Base-by-base conservation (phyloP, 2,888 invertebrate species). In the Drosophila vallismaia region DNA sequence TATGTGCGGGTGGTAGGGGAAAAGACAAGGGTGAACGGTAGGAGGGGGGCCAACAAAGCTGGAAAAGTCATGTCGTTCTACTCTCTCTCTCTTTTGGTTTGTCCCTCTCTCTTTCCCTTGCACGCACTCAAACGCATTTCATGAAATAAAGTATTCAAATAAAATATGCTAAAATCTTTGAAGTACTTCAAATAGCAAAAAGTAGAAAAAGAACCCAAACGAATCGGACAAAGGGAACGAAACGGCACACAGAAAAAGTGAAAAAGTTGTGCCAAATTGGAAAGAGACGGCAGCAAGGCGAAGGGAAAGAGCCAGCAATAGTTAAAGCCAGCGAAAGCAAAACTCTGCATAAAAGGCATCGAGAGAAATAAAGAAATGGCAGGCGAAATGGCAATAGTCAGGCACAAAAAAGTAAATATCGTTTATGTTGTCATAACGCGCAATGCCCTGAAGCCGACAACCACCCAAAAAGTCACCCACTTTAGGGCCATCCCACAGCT, bases 371-470 rank as follows among this genome's bases (percentile, higher is more conserved):
- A 73, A 71, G 79, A 78, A 86, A 82, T 71, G 63, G 69, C 64
- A 74, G 71, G 49, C 60, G 62, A 67, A 74, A 69, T 60, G 70
- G 51, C 57, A 56, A 68, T 46, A 48, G 51, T 54, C 57, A 40
- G 60, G 49, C 48, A 63, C 55, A 63, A 71, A 73, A 83, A 85
- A 84, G 87, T 88, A 88, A 86, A 86, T 86, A 86, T 86, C 88
- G 87, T 79, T 86, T 86, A 88, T 86, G 85, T 86, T 86, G 85
- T 86, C 85, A 88, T 87, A 86, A 88, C 88, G 87, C 85, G 79
- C 75, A 42, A 82, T 86, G 78, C 85, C 81, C 87, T 71, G 68
- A 76, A 77, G 86, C 64, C 48, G 58, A 24, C 4, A 60, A 57
- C 9, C 6, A 14, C 29, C 12, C 60, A 28, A 19, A 10, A 10